Evolutionary conservation across 2,797 vertebrate species (phyloP).

Genomic region (Menidia menidia): DNA sequence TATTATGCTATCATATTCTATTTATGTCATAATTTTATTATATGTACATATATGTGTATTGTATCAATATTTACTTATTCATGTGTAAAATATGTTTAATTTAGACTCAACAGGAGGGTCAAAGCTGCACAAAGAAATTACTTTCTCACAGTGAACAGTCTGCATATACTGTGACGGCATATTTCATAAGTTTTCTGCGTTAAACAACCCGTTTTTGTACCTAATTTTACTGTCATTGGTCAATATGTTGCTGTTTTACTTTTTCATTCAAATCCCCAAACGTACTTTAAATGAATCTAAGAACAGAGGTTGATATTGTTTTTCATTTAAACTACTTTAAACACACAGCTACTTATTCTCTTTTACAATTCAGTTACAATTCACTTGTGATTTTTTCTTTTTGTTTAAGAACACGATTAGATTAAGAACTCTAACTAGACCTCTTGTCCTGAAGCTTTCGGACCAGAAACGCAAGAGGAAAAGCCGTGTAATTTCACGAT

Average conservation of each 20-base stretch:
- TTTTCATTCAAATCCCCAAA: too few species aligned
- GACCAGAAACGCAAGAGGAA: not conserved
- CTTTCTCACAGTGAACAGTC: not conserved
- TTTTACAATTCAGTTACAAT: not conserved
- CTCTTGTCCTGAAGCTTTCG: not conserved
- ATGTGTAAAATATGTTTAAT: too few species aligned
- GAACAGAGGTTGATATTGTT: not conserved
- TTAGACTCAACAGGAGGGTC: not conserved
- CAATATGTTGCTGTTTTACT: not conserved
- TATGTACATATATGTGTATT: too few species aligned
- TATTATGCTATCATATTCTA: not conserved
- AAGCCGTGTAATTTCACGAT: slow-evolving; percentile 3
- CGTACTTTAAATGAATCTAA: slow-evolving; percentile 1
- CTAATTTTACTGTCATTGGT: not conserved
- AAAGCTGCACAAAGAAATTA: not conserved
- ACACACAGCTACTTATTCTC: not conserved
- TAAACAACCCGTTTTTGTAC: not conserved
- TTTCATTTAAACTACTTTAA: slow-evolving; percentile 5
- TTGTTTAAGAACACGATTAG: not conserved
- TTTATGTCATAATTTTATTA: too few species aligned
- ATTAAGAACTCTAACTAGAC: not conserved
- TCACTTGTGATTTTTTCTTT: too few species aligned
- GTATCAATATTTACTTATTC: too few species aligned
- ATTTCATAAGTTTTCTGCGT: too few species aligned
- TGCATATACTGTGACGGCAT: not conserved